Evolutionary conservation across 2,797 vertebrate species (phyloP), one percentile per base, ranked within the genome.

Genomic region (Margarornis squamiger): DNA sequence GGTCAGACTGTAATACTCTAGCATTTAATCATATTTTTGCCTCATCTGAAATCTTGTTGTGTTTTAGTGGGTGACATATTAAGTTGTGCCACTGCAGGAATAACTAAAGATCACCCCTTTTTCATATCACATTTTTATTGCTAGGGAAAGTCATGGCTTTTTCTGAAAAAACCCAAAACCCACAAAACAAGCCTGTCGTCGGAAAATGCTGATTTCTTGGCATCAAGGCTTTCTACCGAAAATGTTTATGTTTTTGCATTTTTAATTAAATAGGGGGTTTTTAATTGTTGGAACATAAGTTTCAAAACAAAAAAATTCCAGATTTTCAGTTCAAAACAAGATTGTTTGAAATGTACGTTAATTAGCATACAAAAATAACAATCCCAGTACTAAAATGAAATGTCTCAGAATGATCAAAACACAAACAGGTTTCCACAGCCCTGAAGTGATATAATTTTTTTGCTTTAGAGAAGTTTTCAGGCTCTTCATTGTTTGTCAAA

Each of bases 361-460:
- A 97, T 97, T 96, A 97, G 96, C 95, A 97, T 95, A 95, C 93
- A 96, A 94, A 95, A 95, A 96, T 86, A 95, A 84, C 95, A 95
- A 87, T 86, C 94, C 84, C 57, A 49, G 93, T 94, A 95, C 92
- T 84, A 96, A 97, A 97, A 96, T 92, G 92, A 96, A 97, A 90
- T 90, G 93, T 95, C 93, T 95, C 19, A 1, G 57, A 95, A 94
- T 97, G 96, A 97, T 97, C 96, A 97, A 97, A 97, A 96, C 93
- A 89, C 51, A 93, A 95, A 76, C 88, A 96, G 92, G 74, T 95
- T 96, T 94, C 83, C 34, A 48, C 71, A 94, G 74, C 86, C 86
- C 92, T 82, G 90, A 92, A 96, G 34, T 95, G 73, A 88, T 95
- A 88, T 9, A 72, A 81, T 84, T 96, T 93, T 92, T 93, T 73